Evolutionary conservation across 2,797 vertebrate genomes (phyloP), one percentile per base, ranked within the genome.

Genomic region (Diplodus sargus): DNA sequence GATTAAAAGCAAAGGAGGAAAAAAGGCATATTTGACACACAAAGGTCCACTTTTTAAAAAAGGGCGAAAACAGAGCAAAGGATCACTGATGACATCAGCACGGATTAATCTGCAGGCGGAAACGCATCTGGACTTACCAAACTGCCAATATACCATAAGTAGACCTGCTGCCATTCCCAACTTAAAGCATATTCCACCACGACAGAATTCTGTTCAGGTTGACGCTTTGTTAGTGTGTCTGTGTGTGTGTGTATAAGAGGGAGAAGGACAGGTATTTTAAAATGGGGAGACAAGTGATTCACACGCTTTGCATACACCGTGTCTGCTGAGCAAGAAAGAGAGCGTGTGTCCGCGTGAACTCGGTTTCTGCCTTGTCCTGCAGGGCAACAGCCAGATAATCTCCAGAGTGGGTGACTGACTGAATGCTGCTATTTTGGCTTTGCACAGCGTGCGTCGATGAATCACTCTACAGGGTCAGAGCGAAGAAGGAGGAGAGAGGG

Each of bases 401-500:
- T 87, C 70, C 51, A 70, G 76, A 86, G 87, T 82, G 83, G 78
- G 70, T 49, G 81, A 85, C 47, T 66, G 63, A 84, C 64, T 84
- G 69, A 77, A 78, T 64, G 73, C 60, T 83, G 78, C 83, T 88
- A 87, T 86, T 89, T 84, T 70, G 76, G 86, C 74, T 80, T 79
- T 70, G 71, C 68, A n/a, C 61, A 63, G 67, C 78, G 70, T 82
- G 81, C 12, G 20, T 69, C 52, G 51, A 59, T 82, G 76, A 85
- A 81, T 87, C 74, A 78, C 77, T 78, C 74, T 45, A 57, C 74
- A 63, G 74, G 76, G 66, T 81, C 76, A 83, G 60, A 76, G 70
- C 39, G 74, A 65, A 81, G 69, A 14, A 58, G 65, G 65, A 23
- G 67, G n/a, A 81, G 28, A 81, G 28, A 83, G 13, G 39, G 67